Base-by-base conservation (phyloP, 2,888 invertebrate species). In the Tyria jacobaeae region DNA sequence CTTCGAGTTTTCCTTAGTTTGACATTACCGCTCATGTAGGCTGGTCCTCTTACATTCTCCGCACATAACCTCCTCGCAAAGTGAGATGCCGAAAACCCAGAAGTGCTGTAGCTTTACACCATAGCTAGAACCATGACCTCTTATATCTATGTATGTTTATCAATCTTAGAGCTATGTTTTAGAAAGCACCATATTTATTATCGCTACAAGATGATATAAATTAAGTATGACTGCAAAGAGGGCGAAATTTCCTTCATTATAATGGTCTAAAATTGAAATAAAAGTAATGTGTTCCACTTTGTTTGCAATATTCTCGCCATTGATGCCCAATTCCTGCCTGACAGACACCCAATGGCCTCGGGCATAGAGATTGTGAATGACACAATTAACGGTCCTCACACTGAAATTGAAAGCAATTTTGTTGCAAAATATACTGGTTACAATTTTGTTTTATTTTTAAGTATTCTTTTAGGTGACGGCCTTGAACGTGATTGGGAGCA, bases 351-450 rank as follows among this genome's bases (percentile, higher is more conserved):
- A 35, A 10, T 35, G 35, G 21, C 49, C 57, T 49, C 27, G 27
- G 17, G 49, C 17, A 37, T 14, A 37, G 15, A 44, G 7, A 37
- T 49, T 25, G 21, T 25, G 27, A 35, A 48, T 49, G 15, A 27
- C 17, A 57, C 27, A 57, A 57, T 57, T 57, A 49, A 37, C 49
- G 24, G 3, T 24, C 3, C 3, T 48, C 24, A 47, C 17, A 5
- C 55, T n/a, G 10, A 53, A 53, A 53, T 39, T 53, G 10, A 39
- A 53, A 53, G n/a, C 24, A 5, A 39, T n/a, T 53, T 53, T 37
- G 3, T 24, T n/a, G 39, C 25, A 14, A 53, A 52, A 53, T 39
- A 25, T 37, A 37, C 17, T 12, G 34, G 3, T 10, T 21, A 14
- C n/a, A 15, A 3, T 49, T 25, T 49, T n/a, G 2, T 34, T 34